Percentiles rank a stretch among this genome's conserved stretches.
Evolutionary conservation across 1,140 invertebrate genomes (phyloP).

Genomic region (Lucilia cuprina): DNA sequence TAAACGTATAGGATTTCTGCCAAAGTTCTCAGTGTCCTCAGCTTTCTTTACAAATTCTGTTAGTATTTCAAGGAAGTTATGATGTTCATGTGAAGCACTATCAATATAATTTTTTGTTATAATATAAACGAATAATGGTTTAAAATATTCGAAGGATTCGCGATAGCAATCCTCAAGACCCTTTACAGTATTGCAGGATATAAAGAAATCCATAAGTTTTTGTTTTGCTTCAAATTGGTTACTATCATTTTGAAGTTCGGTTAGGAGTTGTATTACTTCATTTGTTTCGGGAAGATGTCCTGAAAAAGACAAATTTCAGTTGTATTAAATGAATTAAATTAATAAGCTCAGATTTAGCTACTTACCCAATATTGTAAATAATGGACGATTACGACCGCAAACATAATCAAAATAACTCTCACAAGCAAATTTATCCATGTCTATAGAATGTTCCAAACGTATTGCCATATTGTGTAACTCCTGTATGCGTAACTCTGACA

Average conservation of each 20-base stretch:
- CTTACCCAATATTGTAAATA: conserved; percentile 57
- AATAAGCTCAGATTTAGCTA: neutral
- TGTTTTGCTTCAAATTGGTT: conserved; percentile 53
- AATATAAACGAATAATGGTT: conserved; percentile 56
- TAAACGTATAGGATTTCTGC: conserved; percentile 41
- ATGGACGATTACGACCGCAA: conserved; percentile 53
- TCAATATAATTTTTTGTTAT: conserved; percentile 50
- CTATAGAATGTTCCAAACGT: conserved; percentile 50
- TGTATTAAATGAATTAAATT: too few species aligned
- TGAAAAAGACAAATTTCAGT: neutral
- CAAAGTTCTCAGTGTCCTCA: conserved; percentile 33
- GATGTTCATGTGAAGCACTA: conserved; percentile 43
- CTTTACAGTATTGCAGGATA: conserved; percentile 51
- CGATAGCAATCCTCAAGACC: conserved; percentile 57
- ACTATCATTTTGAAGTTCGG: conserved; percentile 49
- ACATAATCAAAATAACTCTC: conserved; percentile 57
- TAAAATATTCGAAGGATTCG: conserved; percentile 57
- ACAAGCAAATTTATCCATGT: conserved; percentile 52
- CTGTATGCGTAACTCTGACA: conserved; percentile 51
- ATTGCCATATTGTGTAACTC: conserved; percentile 48
- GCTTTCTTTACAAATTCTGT: conserved; percentile 44
- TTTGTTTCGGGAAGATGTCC: conserved; percentile 47
- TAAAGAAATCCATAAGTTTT: conserved; percentile 56
- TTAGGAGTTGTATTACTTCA: conserved; percentile 51
- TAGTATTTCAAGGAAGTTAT: conserved; percentile 47